Evolutionary conservation across 2,797 vertebrate genomes (phyloP).

Genomic region (Ispidina picta): DNA sequence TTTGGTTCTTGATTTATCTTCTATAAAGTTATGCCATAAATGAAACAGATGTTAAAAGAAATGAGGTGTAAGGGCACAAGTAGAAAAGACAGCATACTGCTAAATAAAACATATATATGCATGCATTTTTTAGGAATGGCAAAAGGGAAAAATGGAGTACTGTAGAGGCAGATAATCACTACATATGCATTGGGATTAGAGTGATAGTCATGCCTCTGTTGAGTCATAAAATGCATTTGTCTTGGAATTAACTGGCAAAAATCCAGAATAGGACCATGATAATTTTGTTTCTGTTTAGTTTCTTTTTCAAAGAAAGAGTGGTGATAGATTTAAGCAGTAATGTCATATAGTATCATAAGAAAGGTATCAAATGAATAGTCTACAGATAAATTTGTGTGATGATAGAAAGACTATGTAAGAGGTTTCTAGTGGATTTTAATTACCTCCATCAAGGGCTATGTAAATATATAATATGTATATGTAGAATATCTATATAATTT

Average conservation of each 20-base stretch:
- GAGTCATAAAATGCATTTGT: background rate
- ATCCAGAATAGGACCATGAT: background rate
- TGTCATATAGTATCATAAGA: background rate
- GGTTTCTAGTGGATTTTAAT: background rate
- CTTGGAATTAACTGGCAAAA: background rate
- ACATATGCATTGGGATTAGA: accelerated
- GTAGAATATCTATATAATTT: too few species aligned
- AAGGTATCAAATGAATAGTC: background rate
- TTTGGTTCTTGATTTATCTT: background rate
- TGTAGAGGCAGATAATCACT: background rate
- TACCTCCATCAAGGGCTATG: background rate
- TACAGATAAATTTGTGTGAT: background rate
- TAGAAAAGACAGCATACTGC: background rate
- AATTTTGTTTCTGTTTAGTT: background rate
- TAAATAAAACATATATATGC: background rate
- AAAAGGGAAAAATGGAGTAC: background rate
- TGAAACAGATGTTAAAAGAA: background rate
- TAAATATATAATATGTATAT: background rate
- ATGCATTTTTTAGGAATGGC: background rate
- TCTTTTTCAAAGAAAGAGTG: background rate
- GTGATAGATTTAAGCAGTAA: background rate
- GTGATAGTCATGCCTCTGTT: background rate
- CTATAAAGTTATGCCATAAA: background rate
- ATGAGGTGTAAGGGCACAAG: background rate
- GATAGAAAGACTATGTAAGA: background rate